Evolutionary conservation across 2,888 invertebrate genomes (phyloP), one percentile per base, ranked within the genome.

Genomic region (Limnephilus auricula): DNA sequence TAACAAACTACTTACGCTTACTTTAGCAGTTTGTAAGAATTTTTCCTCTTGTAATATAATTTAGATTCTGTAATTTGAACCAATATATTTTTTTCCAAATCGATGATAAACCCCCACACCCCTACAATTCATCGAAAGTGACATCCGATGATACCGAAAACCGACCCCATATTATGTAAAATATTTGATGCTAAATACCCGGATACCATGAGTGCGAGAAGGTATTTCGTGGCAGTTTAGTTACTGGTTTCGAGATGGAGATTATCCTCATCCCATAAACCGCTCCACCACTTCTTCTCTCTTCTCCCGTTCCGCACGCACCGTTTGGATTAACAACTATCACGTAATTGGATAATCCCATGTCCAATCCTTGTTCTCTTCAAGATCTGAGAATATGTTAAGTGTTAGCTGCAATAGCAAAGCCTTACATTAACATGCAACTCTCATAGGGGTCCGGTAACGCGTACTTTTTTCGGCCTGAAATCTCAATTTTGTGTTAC

Each of bases 291-390:
- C 65, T 65, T n/a, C 65, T 65, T 65, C 65, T 18, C 18, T 45
- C 31, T 30, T 34, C 32, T n/a, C 80, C 40, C 32, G 90, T 90
- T 90, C 90, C 85, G 90, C 84, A 65, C 85, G 90, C 90, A 87
- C n/a, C 90, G 30, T 32, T 32, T 31, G 40, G 86, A 86, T 90
- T 90, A 90, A 90, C 90, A 90, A 30, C 85, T 86, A 34, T 25
- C 31, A 50, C 78, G 65, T 90, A 90, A 90, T 90, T 86, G 90
- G 90, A 90, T 90, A 90, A 85, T 90, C 32, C 50, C 78, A 12
- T 30, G 37, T 40, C 34, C 50, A 80, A 86, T 34, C 85, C 15
- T 85, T 90, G 65, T 65, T 65, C 65, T 65, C 65, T 25, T 65
- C 6, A 65, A 65, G 65, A 65, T 65, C 25, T n/a, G 25, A 65